Evolutionary conservation across 2,113 vertebrate species (phyloP).

Genomic region (Dissostichus mawsoni): DNA sequence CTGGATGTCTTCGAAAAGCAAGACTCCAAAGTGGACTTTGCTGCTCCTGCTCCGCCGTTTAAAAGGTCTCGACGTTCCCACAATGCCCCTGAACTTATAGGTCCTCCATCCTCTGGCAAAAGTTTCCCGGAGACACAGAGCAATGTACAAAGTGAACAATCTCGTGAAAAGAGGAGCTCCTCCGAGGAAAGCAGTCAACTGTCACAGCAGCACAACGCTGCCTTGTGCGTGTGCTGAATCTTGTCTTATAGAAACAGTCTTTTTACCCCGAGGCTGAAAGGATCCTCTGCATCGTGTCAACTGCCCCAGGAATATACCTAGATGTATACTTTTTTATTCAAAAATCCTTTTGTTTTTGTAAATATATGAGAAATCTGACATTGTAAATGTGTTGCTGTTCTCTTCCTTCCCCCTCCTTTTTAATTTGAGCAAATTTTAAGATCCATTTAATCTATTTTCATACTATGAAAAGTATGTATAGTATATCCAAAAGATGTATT

Average conservation of each 20-base stretch:
- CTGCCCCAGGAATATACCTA: slow-evolving; percentile 41
- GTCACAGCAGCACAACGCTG: slow-evolving; percentile 71
- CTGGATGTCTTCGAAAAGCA: slow-evolving; percentile 63
- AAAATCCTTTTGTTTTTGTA: slow-evolving; percentile 58
- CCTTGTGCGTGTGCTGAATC: slow-evolving; percentile 82
- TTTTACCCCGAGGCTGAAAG: neutral
- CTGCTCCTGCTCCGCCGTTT: slow-evolving; percentile 36
- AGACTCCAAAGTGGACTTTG: slow-evolving; percentile 64
- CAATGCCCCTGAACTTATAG: slow-evolving; percentile 35
- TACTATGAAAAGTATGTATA: slow-evolving; percentile 62
- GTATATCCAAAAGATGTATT: slow-evolving; percentile 63
- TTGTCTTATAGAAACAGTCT: neutral
- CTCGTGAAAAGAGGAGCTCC: slow-evolving; percentile 51
- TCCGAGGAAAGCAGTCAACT: slow-evolving; percentile 67
- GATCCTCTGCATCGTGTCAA: slow-evolving; percentile 27
- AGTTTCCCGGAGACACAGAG: slow-evolving; percentile 8
- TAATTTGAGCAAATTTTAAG: slow-evolving; percentile 35
- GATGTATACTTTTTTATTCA: slow-evolving; percentile 70
- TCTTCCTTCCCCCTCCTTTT: slow-evolving; percentile 18
- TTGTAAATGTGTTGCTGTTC: slow-evolving; percentile 60
- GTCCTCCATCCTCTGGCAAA: slow-evolving; percentile 35
- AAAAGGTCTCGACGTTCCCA: slow-evolving; percentile 68
- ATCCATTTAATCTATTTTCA: slow-evolving; percentile 67
- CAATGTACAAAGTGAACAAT: slow-evolving; percentile 44
- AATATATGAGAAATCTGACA: slow-evolving; percentile 60